Base-by-base conservation (phyloP, 2,797 vertebrate genomes). In the Sebastes minor region DNA sequence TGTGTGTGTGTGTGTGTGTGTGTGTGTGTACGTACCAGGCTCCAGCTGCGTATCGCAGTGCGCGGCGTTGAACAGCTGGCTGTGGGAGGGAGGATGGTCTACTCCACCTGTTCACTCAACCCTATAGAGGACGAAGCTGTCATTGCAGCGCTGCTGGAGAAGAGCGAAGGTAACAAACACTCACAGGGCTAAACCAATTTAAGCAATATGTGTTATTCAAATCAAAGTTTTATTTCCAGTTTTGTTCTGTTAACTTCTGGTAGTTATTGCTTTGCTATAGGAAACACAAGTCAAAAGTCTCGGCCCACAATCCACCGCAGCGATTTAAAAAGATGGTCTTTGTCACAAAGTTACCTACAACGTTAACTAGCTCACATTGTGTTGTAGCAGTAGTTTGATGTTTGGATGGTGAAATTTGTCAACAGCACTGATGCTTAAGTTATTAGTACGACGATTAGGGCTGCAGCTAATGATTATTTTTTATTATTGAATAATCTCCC, bases 81-180 rank as follows among this genome's bases (percentile, higher is more conserved):
- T 0, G 97, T 97, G 63, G 98, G 98, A 0, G 99, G 99, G 18
- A 95, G 97, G 84, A 99, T 99, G 98, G 99, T 99, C 2, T 99
- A 99, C 84, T 99, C 98, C 63, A 99, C 98, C 0, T 99, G 98
- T 72, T 99, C 98, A 0, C 94, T 99, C 86, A 99, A 99, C 94
- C 99, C 99, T 20, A 80, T 99, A 0, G 99, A 99, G 90, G 97
- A 99, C 28, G 98, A 99, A 91, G 98, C 98, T 0, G 97, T 99
- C 70, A 97, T 99, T 0, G 96, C 97, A 0, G 95, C 98, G 10
- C 94, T 99, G 76, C 95, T 99, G 93, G 98, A 99, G 71, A 99
- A 97, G 88, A 99, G 98, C 78, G 97, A 99, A 96, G 99, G 98
- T 99, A 86, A 82, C 38, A 20, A 55, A 57, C 27, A 5, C 46